These are phyloP conservation scores for Drosophila tristis DNA, from an alignment of 1,140 invertebrate species.

Conservation along the genomic window DNA sequence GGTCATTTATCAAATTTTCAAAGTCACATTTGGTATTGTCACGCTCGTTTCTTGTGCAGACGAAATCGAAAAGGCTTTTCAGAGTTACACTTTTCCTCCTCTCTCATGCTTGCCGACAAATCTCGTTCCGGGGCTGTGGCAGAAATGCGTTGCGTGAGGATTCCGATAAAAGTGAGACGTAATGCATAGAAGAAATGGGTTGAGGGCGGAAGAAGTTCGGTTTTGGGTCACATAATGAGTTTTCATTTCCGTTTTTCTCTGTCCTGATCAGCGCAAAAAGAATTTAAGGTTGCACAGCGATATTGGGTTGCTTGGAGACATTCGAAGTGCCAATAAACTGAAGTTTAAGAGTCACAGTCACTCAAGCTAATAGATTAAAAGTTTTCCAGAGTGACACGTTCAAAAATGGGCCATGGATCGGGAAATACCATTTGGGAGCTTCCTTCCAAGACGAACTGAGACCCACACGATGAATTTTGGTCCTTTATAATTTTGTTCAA, in stretches of 20 bases:
- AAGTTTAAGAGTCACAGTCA: conserved; percentile 39
- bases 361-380: conserved; percentile 41
- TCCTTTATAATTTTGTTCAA: too few species aligned
- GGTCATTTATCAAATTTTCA: conserved; percentile 82
- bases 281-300: conserved; percentile 1
- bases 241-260: conserved; percentile 54
- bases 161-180: conserved; percentile 78
- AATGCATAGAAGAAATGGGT: conserved; percentile 56
- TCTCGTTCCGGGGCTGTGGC: conserved; percentile 26
- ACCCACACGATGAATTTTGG: too few species aligned
- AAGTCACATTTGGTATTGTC: conserved; percentile 82
- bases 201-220: conserved; percentile 20
- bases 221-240: conserved; percentile 66
- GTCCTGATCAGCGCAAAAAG: conserved; percentile 42
- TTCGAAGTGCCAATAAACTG: conserved; percentile 4
- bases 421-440: too few species aligned
- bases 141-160: conserved; percentile 51
- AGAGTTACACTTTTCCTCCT: conserved; percentile 7
- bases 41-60: conserved; percentile 62
- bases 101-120: conserved; percentile 1
- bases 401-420: too few species aligned
- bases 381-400: conserved; percentile 4
- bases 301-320: conserved; percentile 1
- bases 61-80: conserved; percentile 66
- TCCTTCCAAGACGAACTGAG: too few species aligned